Evolutionary conservation across 1,140 invertebrate species (phyloP), one percentile per base, ranked within the genome.

Genomic region (Piezodorus guildinii): DNA sequence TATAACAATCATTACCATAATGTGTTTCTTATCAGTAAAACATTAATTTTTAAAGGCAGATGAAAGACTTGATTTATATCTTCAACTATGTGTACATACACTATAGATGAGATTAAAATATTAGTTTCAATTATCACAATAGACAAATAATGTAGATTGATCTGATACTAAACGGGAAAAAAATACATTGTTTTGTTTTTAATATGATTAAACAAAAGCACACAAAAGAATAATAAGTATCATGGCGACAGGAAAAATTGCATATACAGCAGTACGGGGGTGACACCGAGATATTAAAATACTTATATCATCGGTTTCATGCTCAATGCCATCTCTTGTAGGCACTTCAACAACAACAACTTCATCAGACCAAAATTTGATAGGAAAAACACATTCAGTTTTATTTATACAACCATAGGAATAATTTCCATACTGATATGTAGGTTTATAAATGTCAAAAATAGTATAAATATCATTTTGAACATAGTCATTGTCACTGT

Each of bases 361-460:
- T 71, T 89, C 86, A 67, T 83, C 79, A 45, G 86, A 87, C 30
- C 85, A 77, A 66, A 89, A 81, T 21, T 74, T 73, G 60, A 91
- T 78, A 30, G 77, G 73, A 73, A 91, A 88, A 15, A 75, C 80
- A 75, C 88, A 91, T 71, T 85, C 77, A 0, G 87, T 89, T 70
- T 80, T 75, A 74, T 90, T 90, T 16, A 88, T 73, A 74, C 88
- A 91, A 23, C 81, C 80, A 46, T 81, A 79, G 5, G 82, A 81
- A 67, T 84, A 78, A 70, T 89, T 89, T 46, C 84, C 80, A 72
- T 86, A 87, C 72, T 84, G 81, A 73, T 87, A 87, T 65, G 86
- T 85, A 8, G 88, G 86, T 70, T 90, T 91, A 69, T 85, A 85
- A 70, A 91, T 89, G 76, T 89, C 85, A 74, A 91, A 90, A 66